These are phyloP conservation scores for Onychomys leucogaster DNA, from an alignment of 2,797 vertebrate species.

Conservation along the genomic window DNA sequence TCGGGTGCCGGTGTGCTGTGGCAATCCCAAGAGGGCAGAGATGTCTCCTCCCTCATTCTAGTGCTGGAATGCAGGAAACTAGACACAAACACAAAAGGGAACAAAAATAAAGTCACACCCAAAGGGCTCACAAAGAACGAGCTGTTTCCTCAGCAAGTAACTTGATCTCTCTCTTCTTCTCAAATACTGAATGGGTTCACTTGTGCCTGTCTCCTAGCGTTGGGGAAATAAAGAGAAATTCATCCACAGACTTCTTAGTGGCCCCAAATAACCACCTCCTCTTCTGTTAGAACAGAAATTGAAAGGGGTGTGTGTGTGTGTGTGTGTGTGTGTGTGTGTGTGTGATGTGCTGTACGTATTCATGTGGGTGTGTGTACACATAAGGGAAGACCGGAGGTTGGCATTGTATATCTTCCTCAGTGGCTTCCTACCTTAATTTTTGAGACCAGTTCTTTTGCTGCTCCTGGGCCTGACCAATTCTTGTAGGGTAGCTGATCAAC, in stretches of 20 bases:
- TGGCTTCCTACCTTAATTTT: background rate
- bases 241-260: background rate
- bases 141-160: background rate
- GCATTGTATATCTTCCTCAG: background rate
- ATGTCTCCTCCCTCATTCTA: background rate
- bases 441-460: background rate
- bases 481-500: too few relatives aligned
- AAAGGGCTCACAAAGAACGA: background rate
- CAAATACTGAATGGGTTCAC: background rate
- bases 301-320: background rate
- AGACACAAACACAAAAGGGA: conserved; percentile 26
- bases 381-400: background rate
- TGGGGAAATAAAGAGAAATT: background rate
- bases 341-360: background rate
- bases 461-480: background rate
- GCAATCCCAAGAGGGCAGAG: background rate
- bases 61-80: background rate
- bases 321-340: background rate
- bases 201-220: background rate
- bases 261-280: background rate
- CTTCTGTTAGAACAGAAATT: background rate
- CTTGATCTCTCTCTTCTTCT: conserved; percentile 11
- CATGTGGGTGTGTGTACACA: background rate
- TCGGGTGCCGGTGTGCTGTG: background rate
- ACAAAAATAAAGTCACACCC: conserved; percentile 44